Evolutionary conservation across 2,888 invertebrate genomes (phyloP), one percentile per base, ranked within the genome.

Genomic region (Ctenicera cuprea): DNA sequence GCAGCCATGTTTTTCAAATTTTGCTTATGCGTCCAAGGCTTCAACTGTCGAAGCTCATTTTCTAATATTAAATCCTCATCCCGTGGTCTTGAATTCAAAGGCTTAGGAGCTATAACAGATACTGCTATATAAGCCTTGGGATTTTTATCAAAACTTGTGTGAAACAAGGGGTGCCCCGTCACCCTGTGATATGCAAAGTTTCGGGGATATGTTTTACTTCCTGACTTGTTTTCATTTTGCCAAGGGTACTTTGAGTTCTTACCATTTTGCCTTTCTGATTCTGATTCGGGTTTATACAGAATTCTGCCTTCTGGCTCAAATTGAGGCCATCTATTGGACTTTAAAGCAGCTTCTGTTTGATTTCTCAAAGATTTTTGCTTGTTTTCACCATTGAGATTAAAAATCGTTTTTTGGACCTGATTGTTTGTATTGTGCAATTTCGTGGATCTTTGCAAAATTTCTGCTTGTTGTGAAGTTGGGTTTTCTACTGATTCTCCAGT

Each of bases 121-220:
- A 87, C 87, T 0, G 87, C 87, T 45, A 87, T 86, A 77, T 87
- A 87, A 4, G 87, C 87, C 74, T 86, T 87, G 8, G 86, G 85
- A 73, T 83, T 85, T 77, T 85, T 86, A 74, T 85, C 84, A 12
- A 83, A 74, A 73, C 79, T 79, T 20, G 78, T 74, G 67, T 80
- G 80, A 65, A 82, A 82, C 20, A 83, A 73, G n/a, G 85, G 85
- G 66, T 82, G 81, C 70, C 86, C 86, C 54, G 87, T 87, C 7
- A 87, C 87, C 71, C 86, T 82, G 72, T 86, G 87, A 85, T 87
- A 87, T 81, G 86, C 83, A 80, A 87, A 87, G 73, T 84, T 85
- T n/a, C n/a, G n/a, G n/a, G n/a, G n/a, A n/a, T n/a, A n/a, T n/a
- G n/a, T n/a, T n/a, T n/a, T n/a, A n/a, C n/a, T n/a, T n/a, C n/a